Percentiles rank a stretch among this genome's conserved stretches.
Evolutionary conservation across 2,888 invertebrate species (phyloP).

Genomic region (Pantelozetes paolii): DNA sequence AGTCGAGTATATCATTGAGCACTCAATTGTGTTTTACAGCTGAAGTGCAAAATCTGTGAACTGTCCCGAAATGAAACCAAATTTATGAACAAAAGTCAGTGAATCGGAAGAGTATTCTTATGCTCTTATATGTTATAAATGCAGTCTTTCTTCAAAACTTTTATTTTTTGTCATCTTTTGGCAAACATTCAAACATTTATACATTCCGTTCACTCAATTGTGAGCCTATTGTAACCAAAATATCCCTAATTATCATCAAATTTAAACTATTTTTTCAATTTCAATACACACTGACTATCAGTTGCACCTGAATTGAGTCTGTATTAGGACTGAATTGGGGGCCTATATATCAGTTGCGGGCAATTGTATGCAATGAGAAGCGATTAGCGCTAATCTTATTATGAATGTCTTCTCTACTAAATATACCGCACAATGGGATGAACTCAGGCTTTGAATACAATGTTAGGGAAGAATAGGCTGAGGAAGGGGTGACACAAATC

Average conservation of each 20-base stretch:
- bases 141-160: not conserved
- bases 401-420: constrained; percentile 25
- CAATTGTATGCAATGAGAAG: constrained; percentile 7
- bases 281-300: not conserved
- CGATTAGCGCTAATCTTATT: constrained; percentile 33
- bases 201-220: not conserved
- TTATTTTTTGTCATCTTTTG: constrained; percentile 11
- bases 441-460: not conserved
- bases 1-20: not conserved
- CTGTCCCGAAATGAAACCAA: not conserved
- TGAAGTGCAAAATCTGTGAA: not conserved
- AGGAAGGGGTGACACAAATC: constrained; percentile 13
- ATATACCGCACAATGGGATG: constrained; percentile 10
- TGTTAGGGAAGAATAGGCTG: not conserved
- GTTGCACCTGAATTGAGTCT: constrained; percentile 25
- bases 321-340: not conserved
- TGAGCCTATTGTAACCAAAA: not conserved
- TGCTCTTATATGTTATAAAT: not conserved
- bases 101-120: not conserved
- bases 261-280: constrained; percentile 6
- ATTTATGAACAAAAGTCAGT: not conserved
- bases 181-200: not conserved
- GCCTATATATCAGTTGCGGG: constrained; percentile 5
- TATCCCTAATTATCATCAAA: constrained; percentile 6
- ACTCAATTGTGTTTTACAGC: not conserved